phyloP scores from a whole-genome alignment of 2,797 vertebrate genomes.

The Cirrhinus mrigala region DNA sequence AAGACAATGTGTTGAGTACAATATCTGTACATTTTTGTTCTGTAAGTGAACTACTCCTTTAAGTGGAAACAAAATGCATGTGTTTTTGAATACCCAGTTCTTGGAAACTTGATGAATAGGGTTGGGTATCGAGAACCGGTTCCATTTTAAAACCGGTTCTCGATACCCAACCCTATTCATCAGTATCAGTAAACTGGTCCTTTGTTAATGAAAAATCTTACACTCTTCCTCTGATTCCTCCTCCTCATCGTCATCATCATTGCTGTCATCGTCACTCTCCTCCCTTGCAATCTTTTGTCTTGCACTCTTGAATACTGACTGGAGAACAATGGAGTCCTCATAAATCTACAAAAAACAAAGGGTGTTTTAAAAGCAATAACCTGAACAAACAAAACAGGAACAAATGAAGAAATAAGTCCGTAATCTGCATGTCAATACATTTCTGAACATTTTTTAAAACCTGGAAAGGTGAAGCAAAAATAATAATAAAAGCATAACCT shows the following conservation, averaged over 20 bases:
- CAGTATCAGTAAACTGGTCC: neutral
- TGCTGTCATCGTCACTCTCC: conserved; percentile 95
- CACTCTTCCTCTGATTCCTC: conserved; percentile 93
- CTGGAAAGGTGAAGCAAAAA: neutral
- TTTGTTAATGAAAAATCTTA: conserved; percentile 67
- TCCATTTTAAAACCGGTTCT: too few relatives aligned
- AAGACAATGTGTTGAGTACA: too few relatives aligned
- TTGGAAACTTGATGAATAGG: too few relatives aligned
- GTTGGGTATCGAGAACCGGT: too few relatives aligned
- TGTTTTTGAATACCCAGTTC: too few relatives aligned
- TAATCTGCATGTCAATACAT: neutral
- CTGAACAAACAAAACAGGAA: neutral
- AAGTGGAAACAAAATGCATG: too few relatives aligned
- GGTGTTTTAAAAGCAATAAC: neutral
- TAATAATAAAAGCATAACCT: neutral
- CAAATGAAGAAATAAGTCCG: neutral
- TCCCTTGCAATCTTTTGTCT: conserved; percentile 97
- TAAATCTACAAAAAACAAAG: conserved; percentile 85
- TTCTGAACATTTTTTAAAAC: neutral
- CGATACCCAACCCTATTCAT: too few relatives aligned
- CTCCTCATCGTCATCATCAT: conserved; percentile 87
- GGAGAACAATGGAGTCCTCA: conserved; percentile 96
- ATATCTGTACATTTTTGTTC: too few relatives aligned
- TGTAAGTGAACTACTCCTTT: too few relatives aligned
- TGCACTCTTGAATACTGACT: conserved; percentile 98